Conservation (phyloP, 2,113 vertebrate species). For the Xyrauchen texanus region DNA sequence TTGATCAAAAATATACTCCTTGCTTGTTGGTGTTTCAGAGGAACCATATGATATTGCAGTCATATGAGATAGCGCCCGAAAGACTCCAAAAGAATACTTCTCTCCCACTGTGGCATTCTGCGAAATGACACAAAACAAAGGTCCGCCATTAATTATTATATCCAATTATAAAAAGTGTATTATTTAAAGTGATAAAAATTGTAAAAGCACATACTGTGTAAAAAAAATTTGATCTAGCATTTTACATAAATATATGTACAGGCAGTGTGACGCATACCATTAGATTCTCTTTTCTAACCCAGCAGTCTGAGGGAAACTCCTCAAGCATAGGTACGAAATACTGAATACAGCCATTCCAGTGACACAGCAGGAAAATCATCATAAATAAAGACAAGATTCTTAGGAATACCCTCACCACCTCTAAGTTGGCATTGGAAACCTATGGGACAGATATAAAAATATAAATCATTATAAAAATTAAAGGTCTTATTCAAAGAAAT, state of each 20-base stretch:
- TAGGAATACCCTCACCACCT: slow-evolving; percentile 71
- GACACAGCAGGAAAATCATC: slow-evolving; percentile 76
- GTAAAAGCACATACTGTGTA: not conserved
- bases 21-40: slow-evolving; percentile 73
- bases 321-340: slow-evolving; percentile 76
- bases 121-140: slow-evolving; percentile 30
- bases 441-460: slow-evolving; percentile 36
- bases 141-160: not conserved
- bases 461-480: not conserved
- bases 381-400: slow-evolving; percentile 72
- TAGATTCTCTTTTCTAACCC: slow-evolving; percentile 75
- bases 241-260: not conserved
- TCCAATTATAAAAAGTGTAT: no score
- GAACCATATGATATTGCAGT: slow-evolving; percentile 74
- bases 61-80: slow-evolving; percentile 76
- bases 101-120: slow-evolving; percentile 74
- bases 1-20: slow-evolving; percentile 45
- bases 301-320: slow-evolving; percentile 75
- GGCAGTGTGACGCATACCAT: slow-evolving; percentile 61
- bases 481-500: not conserved
- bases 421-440: slow-evolving; percentile 74
- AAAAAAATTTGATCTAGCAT: not conserved
- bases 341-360: slow-evolving; percentile 80
- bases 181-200: no score
- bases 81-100: slow-evolving; percentile 76